Evolutionary conservation across 2,888 invertebrate genomes (phyloP).

Genomic region (Drosophila neotestacea): DNA sequence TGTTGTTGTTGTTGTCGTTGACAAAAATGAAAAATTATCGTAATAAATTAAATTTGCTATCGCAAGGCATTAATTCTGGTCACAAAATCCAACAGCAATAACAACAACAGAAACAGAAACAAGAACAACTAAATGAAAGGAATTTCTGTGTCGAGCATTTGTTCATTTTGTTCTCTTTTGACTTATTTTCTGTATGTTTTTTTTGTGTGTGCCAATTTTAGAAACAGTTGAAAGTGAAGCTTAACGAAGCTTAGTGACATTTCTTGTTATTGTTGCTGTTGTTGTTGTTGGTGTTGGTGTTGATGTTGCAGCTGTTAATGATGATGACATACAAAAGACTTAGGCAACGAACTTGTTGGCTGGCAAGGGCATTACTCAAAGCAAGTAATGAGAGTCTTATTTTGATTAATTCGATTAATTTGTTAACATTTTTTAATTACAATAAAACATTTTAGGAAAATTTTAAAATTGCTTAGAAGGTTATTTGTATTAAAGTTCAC

Average conservation of each 20-base stretch:
- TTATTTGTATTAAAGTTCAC: background rate
- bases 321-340: conserved; percentile 68
- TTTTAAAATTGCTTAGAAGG: background rate
- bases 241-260: conserved; percentile 60
- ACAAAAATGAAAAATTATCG: conserved; percentile 83
- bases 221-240: conserved; percentile 71
- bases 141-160: conserved; percentile 58
- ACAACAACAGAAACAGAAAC: conserved; percentile 14
- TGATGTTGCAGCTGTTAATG: conserved; percentile 43
- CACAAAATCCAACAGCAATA: conserved; percentile 45
- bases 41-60: conserved; percentile 84
- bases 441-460: background rate
- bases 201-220: conserved; percentile 36
- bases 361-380: conserved; percentile 1
- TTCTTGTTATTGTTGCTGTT: conserved; percentile 35
- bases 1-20: conserved; percentile 55
- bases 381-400: background rate
- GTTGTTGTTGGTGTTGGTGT: conserved; percentile 16
- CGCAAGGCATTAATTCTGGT: conserved; percentile 80
- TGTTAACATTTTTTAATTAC: background rate
- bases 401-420: conserved; percentile 5
- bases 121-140: conserved; percentile 48
- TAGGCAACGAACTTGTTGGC: conserved; percentile 53
- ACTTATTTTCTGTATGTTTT: conserved; percentile 11
- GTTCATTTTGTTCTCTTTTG: conserved; percentile 41